Evolutionary conservation across 2,888 invertebrate species (phyloP).

Genomic region (Autographa gamma): DNA sequence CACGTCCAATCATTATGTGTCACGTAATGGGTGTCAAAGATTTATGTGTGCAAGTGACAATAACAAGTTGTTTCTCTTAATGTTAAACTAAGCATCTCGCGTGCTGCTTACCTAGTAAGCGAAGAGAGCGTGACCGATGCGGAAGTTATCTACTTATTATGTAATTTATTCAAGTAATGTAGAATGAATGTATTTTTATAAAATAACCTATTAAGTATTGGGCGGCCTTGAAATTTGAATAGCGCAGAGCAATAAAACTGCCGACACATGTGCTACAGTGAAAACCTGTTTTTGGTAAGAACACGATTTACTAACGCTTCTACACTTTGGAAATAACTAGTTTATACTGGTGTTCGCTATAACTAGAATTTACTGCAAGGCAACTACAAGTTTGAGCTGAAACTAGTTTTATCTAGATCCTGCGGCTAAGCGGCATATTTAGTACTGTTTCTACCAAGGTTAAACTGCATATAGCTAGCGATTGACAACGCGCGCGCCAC

Average conservation of each 20-base stretch:
- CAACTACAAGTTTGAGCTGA: background rate
- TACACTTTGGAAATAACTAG: constrained; percentile 1
- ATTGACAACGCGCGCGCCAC: background rate
- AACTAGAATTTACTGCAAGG: background rate
- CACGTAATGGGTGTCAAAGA: background rate
- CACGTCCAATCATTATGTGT: too few relatives aligned
- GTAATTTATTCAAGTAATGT: constrained; percentile 19
- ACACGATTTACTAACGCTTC: background rate
- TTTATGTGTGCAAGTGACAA: constrained; percentile 6
- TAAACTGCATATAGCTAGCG: background rate
- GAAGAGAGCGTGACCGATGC: constrained; percentile 44
- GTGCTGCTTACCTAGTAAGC: constrained; percentile 32
- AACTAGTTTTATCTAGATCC: background rate
- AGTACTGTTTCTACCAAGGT: constrained; percentile 1
- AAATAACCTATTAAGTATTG: constrained; percentile 24
- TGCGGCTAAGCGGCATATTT: background rate
- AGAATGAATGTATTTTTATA: constrained; percentile 7
- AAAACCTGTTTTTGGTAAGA: background rate
- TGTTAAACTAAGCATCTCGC: constrained; percentile 9
- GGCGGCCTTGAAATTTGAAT: constrained; percentile 24
- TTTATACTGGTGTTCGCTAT: background rate
- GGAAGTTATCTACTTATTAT: constrained; percentile 26
- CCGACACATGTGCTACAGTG: background rate
- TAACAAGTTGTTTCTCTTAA: constrained; percentile 8
- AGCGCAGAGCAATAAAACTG: constrained; percentile 9